phyloP scores from a whole-genome alignment of 2,797 vertebrate species.

The Schizopygopsis malacanthus region DNA sequence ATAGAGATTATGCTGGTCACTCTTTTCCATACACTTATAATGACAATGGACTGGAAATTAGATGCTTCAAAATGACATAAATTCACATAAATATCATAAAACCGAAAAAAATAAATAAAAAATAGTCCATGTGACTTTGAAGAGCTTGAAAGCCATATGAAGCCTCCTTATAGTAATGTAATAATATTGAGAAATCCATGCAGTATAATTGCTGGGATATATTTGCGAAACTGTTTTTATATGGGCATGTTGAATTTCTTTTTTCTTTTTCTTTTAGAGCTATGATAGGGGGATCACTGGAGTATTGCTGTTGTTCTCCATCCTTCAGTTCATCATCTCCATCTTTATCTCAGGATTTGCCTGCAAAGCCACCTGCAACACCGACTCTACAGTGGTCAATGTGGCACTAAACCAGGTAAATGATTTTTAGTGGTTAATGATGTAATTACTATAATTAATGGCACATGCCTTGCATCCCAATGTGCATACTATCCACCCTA shows the following conservation, averaged over 20 bases:
- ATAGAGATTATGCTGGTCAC: too few relatives aligned
- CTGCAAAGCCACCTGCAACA: background rate
- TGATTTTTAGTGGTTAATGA: too few relatives aligned
- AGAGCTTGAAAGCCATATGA: background rate
- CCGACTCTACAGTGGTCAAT: background rate
- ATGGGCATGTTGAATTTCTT: background rate
- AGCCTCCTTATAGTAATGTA: background rate
- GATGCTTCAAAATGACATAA: too few relatives aligned
- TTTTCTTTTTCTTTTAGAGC: background rate
- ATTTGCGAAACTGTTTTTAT: background rate
- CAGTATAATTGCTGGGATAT: background rate
- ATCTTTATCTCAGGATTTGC: conserved; percentile 12
- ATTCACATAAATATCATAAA: background rate
- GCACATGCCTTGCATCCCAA: too few relatives aligned
- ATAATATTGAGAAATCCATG: background rate
- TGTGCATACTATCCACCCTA: too few relatives aligned
- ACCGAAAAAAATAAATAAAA: background rate
- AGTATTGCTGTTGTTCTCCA: background rate
- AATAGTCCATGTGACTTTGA: too few relatives aligned
- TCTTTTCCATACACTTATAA: too few relatives aligned
- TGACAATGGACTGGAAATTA: too few relatives aligned
- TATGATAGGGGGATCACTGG: too few relatives aligned
- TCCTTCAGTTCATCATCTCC: background rate
- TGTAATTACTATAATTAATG: background rate
- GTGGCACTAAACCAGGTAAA: background rate